Percentiles rank a stretch among this genome's conserved stretches.
phyloP scores from a whole-genome alignment of 2,113 vertebrate genomes.

The Mobula birostris region DNA sequence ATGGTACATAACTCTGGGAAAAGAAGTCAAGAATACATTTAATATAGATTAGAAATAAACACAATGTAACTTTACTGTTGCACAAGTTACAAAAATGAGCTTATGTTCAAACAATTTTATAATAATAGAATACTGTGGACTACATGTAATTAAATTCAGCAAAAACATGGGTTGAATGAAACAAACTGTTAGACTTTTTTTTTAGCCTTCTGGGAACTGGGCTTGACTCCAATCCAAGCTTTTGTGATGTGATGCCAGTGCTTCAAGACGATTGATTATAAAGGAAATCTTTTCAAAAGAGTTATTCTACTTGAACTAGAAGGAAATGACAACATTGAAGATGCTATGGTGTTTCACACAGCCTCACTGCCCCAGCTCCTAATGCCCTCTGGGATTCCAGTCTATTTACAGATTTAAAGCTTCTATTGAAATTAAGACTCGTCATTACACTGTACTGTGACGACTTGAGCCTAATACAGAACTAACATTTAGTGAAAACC shows the following conservation, averaged over 20 bases:
- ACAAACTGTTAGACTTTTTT: background rate
- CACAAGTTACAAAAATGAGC: background rate
- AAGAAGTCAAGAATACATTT: background rate
- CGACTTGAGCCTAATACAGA: background rate
- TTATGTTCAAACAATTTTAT: background rate
- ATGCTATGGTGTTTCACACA: background rate
- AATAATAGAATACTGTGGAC: background rate
- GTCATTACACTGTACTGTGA: background rate
- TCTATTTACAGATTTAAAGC: too few relatives aligned
- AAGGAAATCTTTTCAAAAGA: background rate
- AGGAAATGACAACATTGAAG: background rate
- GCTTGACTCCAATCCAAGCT: background rate
- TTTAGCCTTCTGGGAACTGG: background rate
- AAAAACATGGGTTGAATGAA: background rate
- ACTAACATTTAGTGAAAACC: background rate
- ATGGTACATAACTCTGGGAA: background rate
- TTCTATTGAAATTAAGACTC: background rate
- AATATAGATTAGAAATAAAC: background rate
- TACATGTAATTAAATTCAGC: background rate
- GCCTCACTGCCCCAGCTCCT: too few relatives aligned
- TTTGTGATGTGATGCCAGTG: background rate
- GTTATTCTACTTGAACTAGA: background rate
- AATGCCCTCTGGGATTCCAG: background rate
- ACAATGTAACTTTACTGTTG: background rate
- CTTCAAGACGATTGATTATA: slow-evolving; percentile 8